Percentiles rank a stretch among this genome's conserved stretches.
phyloP scores from a whole-genome alignment of 2,888 invertebrate species.

The Cheilosia vulpina region DNA sequence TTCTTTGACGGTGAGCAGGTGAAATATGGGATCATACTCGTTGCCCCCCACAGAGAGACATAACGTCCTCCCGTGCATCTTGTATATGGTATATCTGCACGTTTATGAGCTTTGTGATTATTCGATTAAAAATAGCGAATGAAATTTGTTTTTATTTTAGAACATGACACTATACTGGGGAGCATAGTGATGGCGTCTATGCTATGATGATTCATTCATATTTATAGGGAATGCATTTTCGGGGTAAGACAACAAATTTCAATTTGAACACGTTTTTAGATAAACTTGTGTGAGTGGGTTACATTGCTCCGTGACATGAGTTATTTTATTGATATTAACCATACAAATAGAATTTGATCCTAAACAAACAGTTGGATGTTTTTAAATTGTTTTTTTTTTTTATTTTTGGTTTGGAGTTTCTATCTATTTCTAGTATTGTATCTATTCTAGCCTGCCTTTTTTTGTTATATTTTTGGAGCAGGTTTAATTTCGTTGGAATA shows the following conservation, averaged over 20 bases:
- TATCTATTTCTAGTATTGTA: no score
- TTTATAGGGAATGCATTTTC: constrained; percentile 12
- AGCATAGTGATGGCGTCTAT: constrained; percentile 10
- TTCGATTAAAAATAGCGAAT: constrained; percentile 61
- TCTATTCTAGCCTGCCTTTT: no score
- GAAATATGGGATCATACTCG: constrained; percentile 40
- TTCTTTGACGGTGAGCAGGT: constrained; percentile 63
- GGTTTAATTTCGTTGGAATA: constrained; percentile 1
- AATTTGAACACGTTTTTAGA: constrained; percentile 15
- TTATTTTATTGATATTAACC: constrained; percentile 25
- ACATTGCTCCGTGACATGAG: neutral
- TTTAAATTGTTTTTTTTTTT: neutral
- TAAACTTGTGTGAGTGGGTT: neutral
- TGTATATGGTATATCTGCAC: neutral
- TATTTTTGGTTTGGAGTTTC: neutral
- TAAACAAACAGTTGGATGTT: neutral
- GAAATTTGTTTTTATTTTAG: constrained; percentile 37
- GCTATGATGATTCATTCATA: constrained; percentile 26
- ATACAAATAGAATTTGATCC: neutral
- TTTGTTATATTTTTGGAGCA: constrained; percentile 20
- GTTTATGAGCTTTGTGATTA: constrained; percentile 37
- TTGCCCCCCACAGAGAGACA: neutral
- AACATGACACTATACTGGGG: constrained; percentile 47
- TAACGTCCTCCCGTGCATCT: neutral
- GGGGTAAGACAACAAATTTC: constrained; percentile 6